Conservation (phyloP, 2,888 invertebrate species). For the Macroteleia sp. region DNA sequence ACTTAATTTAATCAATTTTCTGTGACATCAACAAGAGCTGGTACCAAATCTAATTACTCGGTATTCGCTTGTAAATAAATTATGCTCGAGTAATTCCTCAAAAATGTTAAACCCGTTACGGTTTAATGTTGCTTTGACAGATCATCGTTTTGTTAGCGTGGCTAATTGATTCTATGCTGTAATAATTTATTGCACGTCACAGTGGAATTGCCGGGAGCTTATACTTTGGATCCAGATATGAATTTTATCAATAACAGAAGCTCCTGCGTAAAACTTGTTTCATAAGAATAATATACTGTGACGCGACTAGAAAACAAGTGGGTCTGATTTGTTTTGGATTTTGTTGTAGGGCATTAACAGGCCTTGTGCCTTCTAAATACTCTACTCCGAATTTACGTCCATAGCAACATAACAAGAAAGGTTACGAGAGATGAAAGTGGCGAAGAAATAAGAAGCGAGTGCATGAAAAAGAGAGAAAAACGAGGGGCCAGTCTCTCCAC, state of each 20-base stretch:
- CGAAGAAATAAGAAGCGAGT: conserved; percentile 25
- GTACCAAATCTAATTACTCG: too few species aligned
- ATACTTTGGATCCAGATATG: neutral
- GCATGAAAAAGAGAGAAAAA: conserved; percentile 44
- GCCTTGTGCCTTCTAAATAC: conserved; percentile 17
- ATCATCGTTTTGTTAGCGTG: conserved; percentile 40
- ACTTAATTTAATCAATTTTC: too few species aligned
- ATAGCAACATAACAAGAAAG: conserved; percentile 35
- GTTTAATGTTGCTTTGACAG: conserved; percentile 33
- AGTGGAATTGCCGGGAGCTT: conserved; percentile 14
- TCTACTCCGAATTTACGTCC: conserved; percentile 46
- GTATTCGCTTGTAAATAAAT: neutral
- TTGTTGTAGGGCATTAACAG: neutral
- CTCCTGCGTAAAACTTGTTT: neutral
- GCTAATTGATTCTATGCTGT: conserved; percentile 39
- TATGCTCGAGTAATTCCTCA: neutral
- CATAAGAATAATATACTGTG: neutral
- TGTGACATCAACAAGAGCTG: too few species aligned
- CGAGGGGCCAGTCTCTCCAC: conserved; percentile 46
- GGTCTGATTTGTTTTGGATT: neutral
- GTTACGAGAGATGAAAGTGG: conserved; percentile 25
- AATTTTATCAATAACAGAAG: conserved; percentile 10
- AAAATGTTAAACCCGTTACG: conserved; percentile 15
- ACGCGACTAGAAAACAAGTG: conserved; percentile 4
- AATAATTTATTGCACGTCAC: conserved; percentile 30